Percentiles rank a stretch among this genome's conserved stretches.
Evolutionary conservation across 2,113 vertebrate species (phyloP).

Genomic region (Gallinago paraguaiae): DNA sequence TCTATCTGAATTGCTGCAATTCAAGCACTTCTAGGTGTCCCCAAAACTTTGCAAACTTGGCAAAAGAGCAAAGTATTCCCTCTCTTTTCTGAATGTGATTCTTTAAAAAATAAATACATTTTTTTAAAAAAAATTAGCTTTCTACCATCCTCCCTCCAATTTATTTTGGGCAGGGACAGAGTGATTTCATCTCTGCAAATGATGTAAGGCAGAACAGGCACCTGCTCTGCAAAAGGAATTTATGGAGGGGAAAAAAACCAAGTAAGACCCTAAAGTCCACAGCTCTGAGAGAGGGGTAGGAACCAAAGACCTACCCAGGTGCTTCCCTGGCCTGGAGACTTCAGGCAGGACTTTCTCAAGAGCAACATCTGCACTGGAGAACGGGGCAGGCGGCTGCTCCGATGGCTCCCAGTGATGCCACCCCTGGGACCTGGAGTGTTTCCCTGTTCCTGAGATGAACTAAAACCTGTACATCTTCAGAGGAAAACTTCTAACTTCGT

Average conservation of each 20-base stretch:
- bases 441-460: neutral
- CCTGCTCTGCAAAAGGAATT: neutral
- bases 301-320: neutral
- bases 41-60: neutral
- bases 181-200: neutral
- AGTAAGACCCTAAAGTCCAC: neutral
- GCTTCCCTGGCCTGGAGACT: neutral
- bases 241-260: fast-evolving
- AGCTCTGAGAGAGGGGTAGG: neutral
- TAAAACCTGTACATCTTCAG: neutral
- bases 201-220: neutral
- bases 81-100: neutral
- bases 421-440: neutral
- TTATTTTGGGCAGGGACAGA: neutral
- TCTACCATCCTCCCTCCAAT: neutral
- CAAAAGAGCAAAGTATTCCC: neutral
- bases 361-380: neutral
- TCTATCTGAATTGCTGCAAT: neutral
- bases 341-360: neutral
- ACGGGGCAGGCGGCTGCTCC: neutral
- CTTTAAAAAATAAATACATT: neutral
- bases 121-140: neutral
- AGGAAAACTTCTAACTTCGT: neutral
- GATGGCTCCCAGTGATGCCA: neutral
- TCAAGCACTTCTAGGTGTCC: neutral